Evolutionary conservation across 2,888 invertebrate species (phyloP).

Genomic region (Sceliomorpha sp.): DNA sequence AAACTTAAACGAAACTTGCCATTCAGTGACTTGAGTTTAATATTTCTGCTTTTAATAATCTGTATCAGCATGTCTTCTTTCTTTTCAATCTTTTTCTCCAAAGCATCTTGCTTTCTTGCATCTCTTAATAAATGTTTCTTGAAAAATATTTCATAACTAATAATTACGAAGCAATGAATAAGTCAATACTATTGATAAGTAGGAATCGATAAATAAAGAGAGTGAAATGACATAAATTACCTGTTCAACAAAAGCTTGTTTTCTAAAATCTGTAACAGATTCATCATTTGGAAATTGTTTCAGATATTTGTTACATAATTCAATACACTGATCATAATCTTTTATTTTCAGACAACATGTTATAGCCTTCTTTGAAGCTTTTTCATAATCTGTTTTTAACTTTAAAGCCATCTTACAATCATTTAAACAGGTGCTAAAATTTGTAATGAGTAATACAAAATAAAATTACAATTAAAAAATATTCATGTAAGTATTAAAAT

Average conservation of each 20-base stretch:
- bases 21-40: slow-evolving; percentile 80
- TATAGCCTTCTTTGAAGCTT: slow-evolving; percentile 89
- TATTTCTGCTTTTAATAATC: slow-evolving; percentile 79
- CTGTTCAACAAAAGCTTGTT: slow-evolving; percentile 8
- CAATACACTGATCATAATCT: slow-evolving; percentile 86
- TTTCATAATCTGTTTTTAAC: slow-evolving; percentile 88
- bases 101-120: slow-evolving; percentile 81
- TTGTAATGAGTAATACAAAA: too few relatives aligned
- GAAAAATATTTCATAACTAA: too few relatives aligned
- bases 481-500: neutral
- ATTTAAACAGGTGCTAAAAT: slow-evolving; percentile 86
- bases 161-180: neutral
- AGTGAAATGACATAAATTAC: neutral
- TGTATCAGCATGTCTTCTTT: slow-evolving; percentile 80
- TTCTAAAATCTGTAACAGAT: slow-evolving; percentile 79
- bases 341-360: slow-evolving; percentile 86
- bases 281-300: too few relatives aligned
- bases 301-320: slow-evolving; percentile 87
- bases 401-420: slow-evolving; percentile 91
- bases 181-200: neutral
- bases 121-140: slow-evolving; percentile 81
- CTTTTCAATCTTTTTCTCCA: slow-evolving; percentile 78
- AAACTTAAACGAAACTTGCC: slow-evolving; percentile 80
- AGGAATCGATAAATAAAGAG: too few relatives aligned
- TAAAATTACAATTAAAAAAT: neutral